Base-by-base conservation (phyloP, 2,113 vertebrate species). In the Silurus asotus region DNA sequence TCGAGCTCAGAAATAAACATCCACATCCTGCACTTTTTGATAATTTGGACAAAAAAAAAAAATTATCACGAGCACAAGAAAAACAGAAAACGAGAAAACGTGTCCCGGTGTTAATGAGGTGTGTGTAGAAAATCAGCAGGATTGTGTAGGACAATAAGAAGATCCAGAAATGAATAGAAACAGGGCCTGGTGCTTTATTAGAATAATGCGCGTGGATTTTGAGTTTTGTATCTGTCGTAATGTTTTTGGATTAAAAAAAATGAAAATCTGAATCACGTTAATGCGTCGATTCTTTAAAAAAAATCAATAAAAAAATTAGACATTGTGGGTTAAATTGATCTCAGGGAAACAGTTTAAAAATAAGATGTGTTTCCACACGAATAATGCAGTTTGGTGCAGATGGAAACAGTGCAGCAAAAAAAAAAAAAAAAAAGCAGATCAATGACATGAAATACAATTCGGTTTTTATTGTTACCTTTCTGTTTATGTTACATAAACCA, bases 401-500 rank as follows among this genome's bases (percentile, higher is more conserved):
- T 59, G 55, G 6, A 79, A 55, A 59, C 11, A 79, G 77, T 45
- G 77, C 77, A 78, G 76, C 53, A 28, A 56, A 17, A 37, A 37
- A 37, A n/a, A n/a, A n/a, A n/a, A n/a, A n/a, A n/a, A n/a, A n/a
- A 14, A 5, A 61, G 15, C 5, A 20, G 20, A 64, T 6, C 15
- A 19, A 23, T 6, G 15, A 1, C 15, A 64, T 6, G 20, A 64
- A 23, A 64, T 17, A 64, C 15, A 64, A 19, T 20, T 3, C 37
- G 37, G 8, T 61, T 48, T 48, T 28, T 45, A 48, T 28, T 84
- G 70, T 76, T 84, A 62, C 56, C 48, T 77, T 84, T 80, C 49
- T 61, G 78, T 48, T 55, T 25, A 69, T 69, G 51, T 53, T 65
- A 56, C 55, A 69, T 37, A 86, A 86, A 86, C 25, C 58, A 28